Percentiles rank a stretch among this genome's conserved stretches.
These are phyloP conservation scores for Lamellibrachia columna DNA, from an alignment of 2,888 invertebrate genomes.

Conservation along the genomic window DNA sequence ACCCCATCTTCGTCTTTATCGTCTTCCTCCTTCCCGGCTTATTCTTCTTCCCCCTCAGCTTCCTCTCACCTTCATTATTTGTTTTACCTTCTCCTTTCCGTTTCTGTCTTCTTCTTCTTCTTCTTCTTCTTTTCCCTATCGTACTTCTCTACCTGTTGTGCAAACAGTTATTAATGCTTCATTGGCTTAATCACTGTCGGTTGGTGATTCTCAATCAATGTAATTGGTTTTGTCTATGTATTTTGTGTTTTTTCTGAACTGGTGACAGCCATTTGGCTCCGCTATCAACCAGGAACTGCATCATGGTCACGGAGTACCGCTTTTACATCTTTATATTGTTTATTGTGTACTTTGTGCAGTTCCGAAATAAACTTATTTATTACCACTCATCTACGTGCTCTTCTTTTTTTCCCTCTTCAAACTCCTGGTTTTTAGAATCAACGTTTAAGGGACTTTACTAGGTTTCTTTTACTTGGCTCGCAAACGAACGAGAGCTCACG, in stretches of 20 bases:
- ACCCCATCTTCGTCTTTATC: not conserved
- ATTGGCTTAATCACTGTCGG: too few species aligned
- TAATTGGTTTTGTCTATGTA: too few species aligned
- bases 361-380: too few species aligned
- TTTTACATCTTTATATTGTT: too few species aligned
- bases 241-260: too few species aligned
- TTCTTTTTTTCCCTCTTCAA: not conserved
- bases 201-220: too few species aligned
- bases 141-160: not conserved
- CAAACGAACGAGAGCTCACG: too few species aligned
- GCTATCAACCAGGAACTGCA: too few species aligned
- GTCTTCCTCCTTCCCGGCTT: not conserved
- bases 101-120: not conserved
- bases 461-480: not conserved
- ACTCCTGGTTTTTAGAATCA: not conserved
- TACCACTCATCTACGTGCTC: not conserved
- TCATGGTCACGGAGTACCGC: too few species aligned
- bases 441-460: not conserved
- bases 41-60: not conserved
- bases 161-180: too few species aligned
- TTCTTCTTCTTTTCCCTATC: not conserved
- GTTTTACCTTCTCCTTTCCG: not conserved
- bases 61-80: not conserved
- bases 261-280: too few species aligned
- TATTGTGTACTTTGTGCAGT: too few species aligned